Evolutionary conservation across 2,113 vertebrate genomes (phyloP).

Genomic region (Tenrec ecaudatus): DNA sequence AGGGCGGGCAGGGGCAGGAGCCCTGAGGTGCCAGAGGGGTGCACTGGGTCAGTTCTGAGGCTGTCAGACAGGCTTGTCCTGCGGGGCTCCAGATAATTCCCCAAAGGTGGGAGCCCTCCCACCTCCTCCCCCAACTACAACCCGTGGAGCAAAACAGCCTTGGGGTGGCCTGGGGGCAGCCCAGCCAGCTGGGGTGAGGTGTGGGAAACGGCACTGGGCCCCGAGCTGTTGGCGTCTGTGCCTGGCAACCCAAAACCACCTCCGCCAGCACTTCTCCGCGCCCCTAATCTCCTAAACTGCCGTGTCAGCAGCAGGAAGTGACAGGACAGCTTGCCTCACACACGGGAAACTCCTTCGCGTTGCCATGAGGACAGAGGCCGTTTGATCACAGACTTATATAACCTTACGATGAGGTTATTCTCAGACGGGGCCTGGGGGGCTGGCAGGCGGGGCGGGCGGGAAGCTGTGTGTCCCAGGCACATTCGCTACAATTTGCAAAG

Average conservation of each 20-base stretch:
- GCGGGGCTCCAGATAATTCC: constrained; percentile 42
- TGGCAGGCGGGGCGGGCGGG: background rate
- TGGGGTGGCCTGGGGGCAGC: background rate
- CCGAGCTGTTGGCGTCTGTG: constrained; percentile 80
- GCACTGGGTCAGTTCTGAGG: background rate
- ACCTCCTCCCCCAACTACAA: constrained; percentile 59
- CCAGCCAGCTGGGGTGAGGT: background rate
- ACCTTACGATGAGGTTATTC: constrained; percentile 61
- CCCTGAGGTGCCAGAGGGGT: background rate
- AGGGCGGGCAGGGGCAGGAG: background rate
- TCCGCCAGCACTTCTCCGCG: constrained; percentile 79
- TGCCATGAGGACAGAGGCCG: constrained; percentile 85
- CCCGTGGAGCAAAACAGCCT: constrained; percentile 34
- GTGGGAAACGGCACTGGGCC: background rate
- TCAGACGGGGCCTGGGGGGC: background rate
- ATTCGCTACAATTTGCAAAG: constrained; percentile 22
- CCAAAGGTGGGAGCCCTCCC: constrained; percentile 40
- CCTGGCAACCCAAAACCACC: constrained; percentile 78
- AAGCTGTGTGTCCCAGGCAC: background rate
- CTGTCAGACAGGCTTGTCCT: background rate
- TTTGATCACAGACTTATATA: constrained; percentile 77
- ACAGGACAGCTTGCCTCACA: constrained; percentile 85
- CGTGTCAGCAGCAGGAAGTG: constrained; percentile 91
- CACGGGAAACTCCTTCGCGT: constrained; percentile 89
- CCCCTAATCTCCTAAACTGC: constrained; percentile 86